Evolutionary conservation across 2,888 invertebrate genomes (phyloP).

Genomic region (Caenorhabditis sp.): DNA sequence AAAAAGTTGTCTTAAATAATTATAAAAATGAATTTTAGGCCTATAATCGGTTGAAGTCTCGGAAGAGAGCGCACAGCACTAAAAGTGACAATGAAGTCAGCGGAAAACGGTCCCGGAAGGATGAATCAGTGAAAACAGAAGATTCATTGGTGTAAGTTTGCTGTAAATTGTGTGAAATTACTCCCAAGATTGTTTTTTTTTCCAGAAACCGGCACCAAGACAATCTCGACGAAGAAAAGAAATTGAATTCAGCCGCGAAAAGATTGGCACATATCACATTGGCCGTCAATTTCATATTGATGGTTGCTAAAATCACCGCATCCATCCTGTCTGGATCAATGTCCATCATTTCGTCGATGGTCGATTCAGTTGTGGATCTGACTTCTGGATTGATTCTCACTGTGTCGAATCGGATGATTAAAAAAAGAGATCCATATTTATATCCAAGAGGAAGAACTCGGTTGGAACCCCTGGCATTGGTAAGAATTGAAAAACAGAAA

Average conservation of each 20-base stretch:
- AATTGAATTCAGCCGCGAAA: slow-evolving; percentile 25
- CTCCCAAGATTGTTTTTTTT: background rate
- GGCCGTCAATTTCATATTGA: slow-evolving; percentile 68
- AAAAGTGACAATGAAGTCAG: slow-evolving; percentile 8
- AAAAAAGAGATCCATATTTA: slow-evolving; percentile 72
- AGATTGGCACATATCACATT: slow-evolving; percentile 59
- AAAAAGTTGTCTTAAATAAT: background rate
- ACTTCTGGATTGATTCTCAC: slow-evolving; percentile 65
- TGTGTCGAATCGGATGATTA: slow-evolving; percentile 68
- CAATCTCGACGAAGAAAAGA: slow-evolving; percentile 5
- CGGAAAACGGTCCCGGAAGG: background rate
- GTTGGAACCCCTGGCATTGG: slow-evolving; percentile 73
- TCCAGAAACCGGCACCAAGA: slow-evolving; percentile 5
- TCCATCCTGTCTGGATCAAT: slow-evolving; percentile 73
- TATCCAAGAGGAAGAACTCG: slow-evolving; percentile 74
- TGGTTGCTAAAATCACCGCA: slow-evolving; percentile 72
- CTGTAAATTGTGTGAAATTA: background rate
- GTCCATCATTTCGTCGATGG: slow-evolving; percentile 73
- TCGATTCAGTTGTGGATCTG: slow-evolving; percentile 74
- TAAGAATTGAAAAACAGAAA: slow-evolving; percentile 66
- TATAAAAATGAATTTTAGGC: slow-evolving; percentile 8
- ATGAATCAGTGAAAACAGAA: background rate
- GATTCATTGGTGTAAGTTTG: background rate
- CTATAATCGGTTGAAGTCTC: background rate
- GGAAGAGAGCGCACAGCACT: slow-evolving; percentile 1